phyloP scores from a whole-genome alignment of 2,797 vertebrate species.

The Melanotaenia nigrans region DNA sequence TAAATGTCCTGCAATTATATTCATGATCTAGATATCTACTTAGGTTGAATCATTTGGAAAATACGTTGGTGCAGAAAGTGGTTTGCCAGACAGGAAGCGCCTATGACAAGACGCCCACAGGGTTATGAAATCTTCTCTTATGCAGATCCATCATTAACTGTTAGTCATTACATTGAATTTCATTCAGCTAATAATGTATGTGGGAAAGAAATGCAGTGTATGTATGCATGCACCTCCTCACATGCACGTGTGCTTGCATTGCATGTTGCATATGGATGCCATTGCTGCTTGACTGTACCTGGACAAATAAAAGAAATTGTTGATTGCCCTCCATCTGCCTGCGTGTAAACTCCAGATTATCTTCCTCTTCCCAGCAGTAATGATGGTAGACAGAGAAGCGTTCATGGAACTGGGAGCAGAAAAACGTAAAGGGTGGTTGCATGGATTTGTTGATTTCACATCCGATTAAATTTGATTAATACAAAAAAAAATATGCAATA shows the following conservation, averaged over 20 bases:
- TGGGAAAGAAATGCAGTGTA: neutral
- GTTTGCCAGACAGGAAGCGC: constrained; percentile 11
- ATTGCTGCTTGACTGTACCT: constrained; percentile 64
- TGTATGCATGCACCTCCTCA: neutral
- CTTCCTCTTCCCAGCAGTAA: constrained; percentile 86
- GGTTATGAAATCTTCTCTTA: constrained; percentile 35
- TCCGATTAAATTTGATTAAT: too few relatives aligned
- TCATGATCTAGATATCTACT: constrained; percentile 12
- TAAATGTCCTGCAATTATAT: constrained; percentile 1
- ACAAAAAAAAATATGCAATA: neutral
- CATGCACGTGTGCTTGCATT: neutral
- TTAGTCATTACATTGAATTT: constrained; percentile 31
- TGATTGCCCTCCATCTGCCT: constrained; percentile 80
- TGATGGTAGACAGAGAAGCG: constrained; percentile 82
- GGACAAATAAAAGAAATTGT: constrained; percentile 81
- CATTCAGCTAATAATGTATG: constrained; percentile 8
- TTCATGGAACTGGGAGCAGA: constrained; percentile 77
- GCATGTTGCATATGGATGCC: neutral
- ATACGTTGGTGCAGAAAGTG: constrained; percentile 22
- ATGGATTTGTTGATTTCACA: too few relatives aligned
- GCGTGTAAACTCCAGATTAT: constrained; percentile 82
- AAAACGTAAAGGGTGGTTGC: neutral
- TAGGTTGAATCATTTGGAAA: constrained; percentile 48
- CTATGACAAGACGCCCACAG: constrained; percentile 26
- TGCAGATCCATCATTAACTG: constrained; percentile 11